A percentile compares a stretch with the other conserved stretches of the same genome.
These are phyloP conservation scores for Buceros bicornis DNA, from an alignment of 2,797 vertebrate genomes.

Conservation along the genomic window DNA sequence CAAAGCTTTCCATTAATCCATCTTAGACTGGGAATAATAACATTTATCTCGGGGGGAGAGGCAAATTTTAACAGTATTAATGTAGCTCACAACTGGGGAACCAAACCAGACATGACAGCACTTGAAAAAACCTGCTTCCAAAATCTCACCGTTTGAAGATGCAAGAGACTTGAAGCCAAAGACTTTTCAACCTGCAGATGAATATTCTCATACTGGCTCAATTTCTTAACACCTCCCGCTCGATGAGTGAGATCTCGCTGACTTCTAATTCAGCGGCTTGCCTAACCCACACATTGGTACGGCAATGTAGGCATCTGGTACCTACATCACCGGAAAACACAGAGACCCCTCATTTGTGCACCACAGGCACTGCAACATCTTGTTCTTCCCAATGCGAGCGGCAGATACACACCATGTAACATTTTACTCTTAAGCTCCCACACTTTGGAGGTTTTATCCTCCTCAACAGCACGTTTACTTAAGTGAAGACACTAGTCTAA, in stretches of 20 bases:
- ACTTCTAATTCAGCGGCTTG: neutral
- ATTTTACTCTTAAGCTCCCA: fast-evolving
- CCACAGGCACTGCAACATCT: neutral
- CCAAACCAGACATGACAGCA: no score
- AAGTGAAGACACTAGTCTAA: neutral
- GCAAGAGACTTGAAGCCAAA: neutral
- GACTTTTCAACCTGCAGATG: neutral
- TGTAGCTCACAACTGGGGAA: neutral
- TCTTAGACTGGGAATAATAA: neutral
- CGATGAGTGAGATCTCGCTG: neutral
- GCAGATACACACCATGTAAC: neutral
- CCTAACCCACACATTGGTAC: neutral
- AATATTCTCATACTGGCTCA: neutral
- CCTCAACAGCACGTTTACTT: neutral
- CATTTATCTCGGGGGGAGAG: neutral
- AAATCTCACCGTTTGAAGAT: neutral
- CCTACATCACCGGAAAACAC: neutral
- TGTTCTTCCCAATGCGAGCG: neutral
- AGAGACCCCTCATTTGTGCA: no score
- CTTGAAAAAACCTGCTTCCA: neutral
- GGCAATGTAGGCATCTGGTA: neutral
- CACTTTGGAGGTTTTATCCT: no score
- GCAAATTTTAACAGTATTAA: neutral
- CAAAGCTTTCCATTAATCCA: neutral
- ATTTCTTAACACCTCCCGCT: neutral